Conservation (phyloP, 2,113 vertebrate genomes). For the Strix aluco region DNA sequence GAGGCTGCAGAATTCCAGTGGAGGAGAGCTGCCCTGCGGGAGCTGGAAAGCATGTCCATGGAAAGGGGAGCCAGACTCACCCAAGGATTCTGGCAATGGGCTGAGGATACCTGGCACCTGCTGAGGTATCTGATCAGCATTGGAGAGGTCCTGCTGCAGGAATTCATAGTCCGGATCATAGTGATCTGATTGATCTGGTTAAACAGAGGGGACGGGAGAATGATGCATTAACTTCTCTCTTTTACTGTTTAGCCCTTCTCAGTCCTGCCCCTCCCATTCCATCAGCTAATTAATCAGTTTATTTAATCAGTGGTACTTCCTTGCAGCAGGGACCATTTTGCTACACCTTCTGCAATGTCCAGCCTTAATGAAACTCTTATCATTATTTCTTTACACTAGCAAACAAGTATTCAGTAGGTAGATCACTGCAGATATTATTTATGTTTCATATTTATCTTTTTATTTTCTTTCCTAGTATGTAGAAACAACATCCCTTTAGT, state of each 20-base stretch:
- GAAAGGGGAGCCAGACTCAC: constrained; percentile 85
- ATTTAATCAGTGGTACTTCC: background rate
- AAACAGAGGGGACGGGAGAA: background rate
- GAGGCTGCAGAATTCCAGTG: constrained; percentile 55
- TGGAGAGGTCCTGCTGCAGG: constrained; percentile 95
- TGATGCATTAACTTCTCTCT: background rate
- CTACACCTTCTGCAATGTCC: background rate
- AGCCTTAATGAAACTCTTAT: background rate
- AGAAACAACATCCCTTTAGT: background rate
- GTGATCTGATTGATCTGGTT: constrained; percentile 94
- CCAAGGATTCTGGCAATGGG: constrained; percentile 89
- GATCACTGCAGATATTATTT: background rate
- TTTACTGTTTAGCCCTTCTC: background rate
- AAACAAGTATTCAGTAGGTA: background rate
- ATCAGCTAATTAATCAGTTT: background rate
- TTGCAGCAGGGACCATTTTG: background rate
- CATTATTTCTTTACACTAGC: background rate
- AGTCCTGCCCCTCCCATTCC: background rate
- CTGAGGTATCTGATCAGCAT: constrained; percentile 83
- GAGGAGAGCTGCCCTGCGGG: constrained; percentile 57
- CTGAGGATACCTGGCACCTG: constrained; percentile 81
- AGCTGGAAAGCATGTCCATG: constrained; percentile 83
- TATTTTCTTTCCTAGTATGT: background rate
- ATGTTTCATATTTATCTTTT: background rate
- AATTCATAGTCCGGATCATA: constrained; percentile 99